Base-by-base conservation (phyloP, 2,113 vertebrate species). In the Tinamus guttatus region DNA sequence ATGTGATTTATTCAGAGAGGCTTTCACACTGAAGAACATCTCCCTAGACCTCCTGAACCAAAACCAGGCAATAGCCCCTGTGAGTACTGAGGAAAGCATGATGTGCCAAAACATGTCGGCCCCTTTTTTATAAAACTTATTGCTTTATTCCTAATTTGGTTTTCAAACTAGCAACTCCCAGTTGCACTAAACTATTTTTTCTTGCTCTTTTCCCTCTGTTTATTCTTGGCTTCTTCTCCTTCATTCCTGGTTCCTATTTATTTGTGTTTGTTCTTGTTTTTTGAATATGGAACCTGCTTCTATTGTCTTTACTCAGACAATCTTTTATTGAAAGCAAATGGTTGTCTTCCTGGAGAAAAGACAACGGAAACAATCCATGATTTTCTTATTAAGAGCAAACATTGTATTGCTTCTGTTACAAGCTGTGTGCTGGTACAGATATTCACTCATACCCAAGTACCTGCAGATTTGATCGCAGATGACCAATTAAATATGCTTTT, bases 321-420 rank as follows among this genome's bases (percentile, higher is more conserved):
- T 71, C 92, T 91, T 89, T 96, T 90, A 94, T 64, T 95, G 95
- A 94, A 96, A 96, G 73, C 51, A 96, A 97, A 88, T 51, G 78
- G 32, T 58, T 95, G 27, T 47, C 79, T 81, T 75, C 68, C n/a
- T 74, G 36, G 52, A 62, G 56, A 54, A 94, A 81, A 84, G 62
- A 65, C 51, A 90, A n/a, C 1, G 9, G 81, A 91, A 93, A 81
- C 83, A 51, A 77, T 75, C 68, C 80, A 49, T 13, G 38, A 32
- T 78, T 95, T 94, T 96, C 68, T 32, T 90, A 34, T 65, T 60
- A 68, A 80, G 56, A 67, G 77, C 79, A 43, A 43, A 43, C 43
- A 43, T 43, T 43, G 43, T 43, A 43, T 84, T 41, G 71, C 21
- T 87, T 63, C 56, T 93, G 60, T 64, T 64, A 28, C 64, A 81